A percentile compares a stretch with the other conserved stretches of the same genome.
These are phyloP conservation scores for Onthophagus sagittarius DNA, from an alignment of 2,888 invertebrate genomes.

Conservation along the genomic window DNA sequence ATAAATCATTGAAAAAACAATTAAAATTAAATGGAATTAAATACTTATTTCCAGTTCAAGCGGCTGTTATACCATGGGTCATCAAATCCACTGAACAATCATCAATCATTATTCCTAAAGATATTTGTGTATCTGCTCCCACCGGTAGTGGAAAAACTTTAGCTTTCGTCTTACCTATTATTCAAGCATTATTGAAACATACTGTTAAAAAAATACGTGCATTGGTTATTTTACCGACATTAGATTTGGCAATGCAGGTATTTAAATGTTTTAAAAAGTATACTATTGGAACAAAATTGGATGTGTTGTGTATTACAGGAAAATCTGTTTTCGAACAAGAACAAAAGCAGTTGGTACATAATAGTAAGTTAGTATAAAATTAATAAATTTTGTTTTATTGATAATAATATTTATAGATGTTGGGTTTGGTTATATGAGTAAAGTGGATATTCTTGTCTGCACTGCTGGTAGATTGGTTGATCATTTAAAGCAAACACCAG, in stretches of 20 bases:
- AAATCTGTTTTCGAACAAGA: conserved; percentile 64
- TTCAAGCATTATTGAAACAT: conserved; percentile 58
- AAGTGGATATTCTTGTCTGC: conserved; percentile 82
- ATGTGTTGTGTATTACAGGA: conserved; percentile 68
- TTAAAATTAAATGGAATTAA: conserved; percentile 68
- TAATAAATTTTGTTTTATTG: conserved; percentile 4
- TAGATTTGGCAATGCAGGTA: conserved; percentile 88
- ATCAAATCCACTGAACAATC: conserved; percentile 59
- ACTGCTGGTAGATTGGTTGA: conserved; percentile 93
- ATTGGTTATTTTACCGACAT: conserved; percentile 87
- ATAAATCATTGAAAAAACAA: conserved; percentile 57
- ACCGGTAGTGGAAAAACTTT: conserved; percentile 98
- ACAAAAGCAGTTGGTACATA: conserved; percentile 60
- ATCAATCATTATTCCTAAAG: conserved; percentile 69
- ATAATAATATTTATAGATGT: conserved; percentile 51
- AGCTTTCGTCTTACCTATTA: conserved; percentile 87
- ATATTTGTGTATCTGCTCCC: conserved; percentile 94
- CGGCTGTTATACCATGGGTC: conserved; percentile 72
- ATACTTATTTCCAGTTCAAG: conserved; percentile 83
- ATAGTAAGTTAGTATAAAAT: conserved; percentile 44
- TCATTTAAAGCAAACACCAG: conserved; percentile 80
- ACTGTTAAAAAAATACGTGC: conserved; percentile 62
- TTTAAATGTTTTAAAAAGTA: conserved; percentile 75
- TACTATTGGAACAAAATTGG: conserved; percentile 62
- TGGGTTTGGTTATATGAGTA: conserved; percentile 56